A percentile compares a stretch with the other conserved stretches of the same genome.
phyloP scores from a whole-genome alignment of 23 tunicate species.

The Clavelina lepadiformis region DNA sequence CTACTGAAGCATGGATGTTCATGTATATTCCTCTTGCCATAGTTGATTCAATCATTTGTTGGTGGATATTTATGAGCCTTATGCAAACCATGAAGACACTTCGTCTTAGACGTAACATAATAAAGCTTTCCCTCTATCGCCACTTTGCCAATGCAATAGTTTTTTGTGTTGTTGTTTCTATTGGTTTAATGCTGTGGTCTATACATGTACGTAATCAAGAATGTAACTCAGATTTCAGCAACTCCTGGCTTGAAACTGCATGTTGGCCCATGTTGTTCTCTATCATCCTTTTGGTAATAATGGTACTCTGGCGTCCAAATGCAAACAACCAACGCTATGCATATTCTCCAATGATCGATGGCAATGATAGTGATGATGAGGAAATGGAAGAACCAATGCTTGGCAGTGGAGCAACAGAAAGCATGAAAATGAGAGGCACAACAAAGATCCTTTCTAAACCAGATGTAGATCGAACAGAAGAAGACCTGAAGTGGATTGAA shows the following conservation, averaged over 20 bases:
- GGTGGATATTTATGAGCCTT: slow-evolving; percentile 95
- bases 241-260: slow-evolving; percentile 86
- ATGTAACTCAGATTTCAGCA: slow-evolving; percentile 45
- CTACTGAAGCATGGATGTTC: slow-evolving; percentile 24
- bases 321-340: slow-evolving; percentile 97
- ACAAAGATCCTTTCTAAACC: slow-evolving; percentile 15
- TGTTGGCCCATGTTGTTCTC: slow-evolving; percentile 97
- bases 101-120: slow-evolving; percentile 83
- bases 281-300: slow-evolving; percentile 81
- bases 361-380: slow-evolving; percentile 68
- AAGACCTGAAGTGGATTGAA: slow-evolving; percentile 96
- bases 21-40: slow-evolving; percentile 81
- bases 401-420: slow-evolving; percentile 77
- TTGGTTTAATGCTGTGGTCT: slow-evolving; percentile 50
- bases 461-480: slow-evolving; percentile 60
- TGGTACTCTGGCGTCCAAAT: slow-evolving; percentile 97
- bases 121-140: slow-evolving; percentile 79
- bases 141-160: slow-evolving; percentile 92
- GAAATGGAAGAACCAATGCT: slow-evolving; percentile 66
- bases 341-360: slow-evolving; percentile 97
- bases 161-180: slow-evolving; percentile 70
- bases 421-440: slow-evolving; percentile 72
- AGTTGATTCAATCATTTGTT: slow-evolving; percentile 92
- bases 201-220: slow-evolving; percentile 6
- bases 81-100: slow-evolving; percentile 96